Evolutionary conservation across 2,888 invertebrate genomes (phyloP).

Genomic region (Acanthacorydalis orientalis): DNA sequence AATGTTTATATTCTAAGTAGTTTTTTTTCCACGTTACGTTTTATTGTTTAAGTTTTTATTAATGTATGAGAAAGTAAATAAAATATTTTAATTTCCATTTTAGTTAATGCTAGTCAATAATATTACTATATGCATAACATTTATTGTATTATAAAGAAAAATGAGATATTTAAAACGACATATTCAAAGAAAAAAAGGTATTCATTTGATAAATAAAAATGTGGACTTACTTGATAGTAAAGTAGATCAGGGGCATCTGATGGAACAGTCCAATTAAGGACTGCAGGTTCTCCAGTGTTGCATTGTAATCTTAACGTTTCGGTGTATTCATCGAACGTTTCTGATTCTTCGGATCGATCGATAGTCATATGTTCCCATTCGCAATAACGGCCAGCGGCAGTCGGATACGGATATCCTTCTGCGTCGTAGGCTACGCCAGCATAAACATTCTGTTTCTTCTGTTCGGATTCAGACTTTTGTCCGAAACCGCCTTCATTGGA

Average conservation of each 20-base stretch:
- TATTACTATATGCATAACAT: too few species aligned
- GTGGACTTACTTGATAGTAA: constrained; percentile 64
- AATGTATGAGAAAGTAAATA: too few species aligned
- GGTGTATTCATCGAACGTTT: constrained; percentile 63
- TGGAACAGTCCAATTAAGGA: constrained; percentile 73
- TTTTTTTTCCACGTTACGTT: too few species aligned
- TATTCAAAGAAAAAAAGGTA: too few species aligned
- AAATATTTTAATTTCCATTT: too few species aligned
- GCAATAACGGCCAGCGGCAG: constrained; percentile 71
- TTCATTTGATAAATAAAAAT: too few species aligned
- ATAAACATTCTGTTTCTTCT: constrained; percentile 53
- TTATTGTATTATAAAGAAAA: too few species aligned
- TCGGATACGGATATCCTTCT: constrained; percentile 64
- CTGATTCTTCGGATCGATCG: constrained; percentile 52
- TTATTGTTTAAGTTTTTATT: too few species aligned
- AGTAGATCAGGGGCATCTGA: constrained; percentile 66
- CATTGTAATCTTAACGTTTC: constrained; percentile 61
- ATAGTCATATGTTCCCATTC: constrained; percentile 70
- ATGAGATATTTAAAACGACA: too few species aligned
- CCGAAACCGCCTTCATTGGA: constrained; percentile 74
- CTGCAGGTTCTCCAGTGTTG: constrained; percentile 55
- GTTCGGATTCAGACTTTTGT: constrained; percentile 54
- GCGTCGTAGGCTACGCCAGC: constrained; percentile 65
- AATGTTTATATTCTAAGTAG: too few species aligned
- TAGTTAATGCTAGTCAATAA: too few species aligned